Evolutionary conservation across 2,888 invertebrate genomes (phyloP), one percentile per base, ranked within the genome.

Genomic region (Tribolium freemani): DNA sequence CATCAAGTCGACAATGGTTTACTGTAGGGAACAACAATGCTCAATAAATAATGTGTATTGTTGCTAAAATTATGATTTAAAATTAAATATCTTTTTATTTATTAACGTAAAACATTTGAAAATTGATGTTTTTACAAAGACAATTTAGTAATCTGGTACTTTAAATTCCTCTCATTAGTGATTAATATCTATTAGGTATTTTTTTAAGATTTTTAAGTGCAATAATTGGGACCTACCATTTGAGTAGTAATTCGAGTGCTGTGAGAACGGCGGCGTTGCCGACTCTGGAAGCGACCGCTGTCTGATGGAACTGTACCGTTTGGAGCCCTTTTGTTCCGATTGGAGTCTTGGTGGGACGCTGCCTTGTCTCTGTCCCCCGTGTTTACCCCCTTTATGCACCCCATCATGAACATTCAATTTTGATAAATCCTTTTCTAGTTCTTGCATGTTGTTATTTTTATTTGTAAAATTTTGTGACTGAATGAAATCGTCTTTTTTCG

Each of bases 241-340:
- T 31, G 82, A 80, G 76, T 87, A 87, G 77, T 85, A 86, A 71
- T 80, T 84, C 20, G 81, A 69, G 69, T 79, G 82, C 53, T 77
- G 68, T 30, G 70, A 75, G 66, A 82, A 80, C 6, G 85, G 84
- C 20, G 86, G 84, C 11, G 83, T 83, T 11, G 81, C 82, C 4
- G 89, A 85, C 70, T 91, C 91, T 1, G 90, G 90, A 30, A 91
- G 84, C 0, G 90, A 90, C 10, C 91, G 85, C 78, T 91, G 91
- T 38, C 91, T 77, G 73, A 84, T 83, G 0, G 83, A 83, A 77
- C 90, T 90, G 85, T 91, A 91, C 9, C 90, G 85, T 77, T 91
- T 91, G 70, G 89, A 88, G 10, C 90, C 89, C 74, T 86, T 86
- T 70, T 84, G 86, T 45, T 84, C 83, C 38, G 79, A 81, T 75